Evolutionary conservation across 2,888 invertebrate genomes (phyloP), one percentile per base, ranked within the genome.

Genomic region (Archips xylosteana): DNA sequence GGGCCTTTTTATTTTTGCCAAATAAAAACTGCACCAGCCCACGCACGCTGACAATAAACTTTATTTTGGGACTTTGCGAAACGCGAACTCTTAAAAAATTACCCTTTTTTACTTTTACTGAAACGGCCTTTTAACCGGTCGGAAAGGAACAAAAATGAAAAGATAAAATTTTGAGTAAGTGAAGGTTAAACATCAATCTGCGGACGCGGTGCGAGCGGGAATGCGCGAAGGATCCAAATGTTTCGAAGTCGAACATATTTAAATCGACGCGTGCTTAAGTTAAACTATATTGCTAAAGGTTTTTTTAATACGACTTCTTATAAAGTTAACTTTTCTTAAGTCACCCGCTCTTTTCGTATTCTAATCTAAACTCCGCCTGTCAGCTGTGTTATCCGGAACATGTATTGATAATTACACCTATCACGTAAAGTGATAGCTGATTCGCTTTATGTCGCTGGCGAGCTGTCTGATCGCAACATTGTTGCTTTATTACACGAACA

Each of bases 41-140:
- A 89, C 90, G 86, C 87, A 81, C 69, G 75, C 86, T 83, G 87
- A 87, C 88, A 88, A 89, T 90, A 89, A 91, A 91, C 87, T 89
- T 91, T 91, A 90, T 90, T 92, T 91, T 87, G 85, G 87, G 88
- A 85, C 85, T 83, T 79, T 81, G 78, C 81, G 82, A 86, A 87
- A 87, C 83, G 82, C 82, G 83, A 82, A 80, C 80, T 83, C 85
- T 86, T 86, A 84, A 87, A 88, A 87, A 83, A 81, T 76, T 78
- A 78, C 77, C 78, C 82, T 86, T 87, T 82, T 85, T 85, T 86
- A 79, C 82, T 88, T 86, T 85, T 85, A 82, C 82, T 84, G 75
- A 84, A 87, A 84, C 85, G 76, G 81, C 83, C 78, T 84, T 77
- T 83, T 81, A 83, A 88, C 87, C 89, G 88, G 89, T 88, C 79